These are phyloP conservation scores for Lypha dubia DNA, from an alignment of 2,888 invertebrate species.

Conservation along the genomic window DNA sequence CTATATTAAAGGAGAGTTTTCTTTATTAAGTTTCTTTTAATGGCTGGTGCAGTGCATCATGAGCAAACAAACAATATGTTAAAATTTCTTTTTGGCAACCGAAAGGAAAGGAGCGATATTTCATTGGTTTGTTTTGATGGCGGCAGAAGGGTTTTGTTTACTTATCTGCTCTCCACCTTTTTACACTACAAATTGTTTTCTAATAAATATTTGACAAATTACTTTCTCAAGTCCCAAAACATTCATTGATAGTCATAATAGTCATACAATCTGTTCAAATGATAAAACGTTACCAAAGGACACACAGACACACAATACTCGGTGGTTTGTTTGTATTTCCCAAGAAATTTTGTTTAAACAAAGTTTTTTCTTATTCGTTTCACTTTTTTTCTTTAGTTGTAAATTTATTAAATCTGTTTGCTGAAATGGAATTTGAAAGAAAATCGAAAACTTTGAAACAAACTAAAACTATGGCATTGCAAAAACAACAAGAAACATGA, in stretches of 20 bases:
- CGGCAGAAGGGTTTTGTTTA: not conserved
- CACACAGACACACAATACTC: too few species aligned
- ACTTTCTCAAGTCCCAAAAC: not conserved
- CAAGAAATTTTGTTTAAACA: not conserved
- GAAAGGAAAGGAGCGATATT: too few species aligned
- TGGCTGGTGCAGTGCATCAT: too few species aligned
- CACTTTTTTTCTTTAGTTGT: not conserved
- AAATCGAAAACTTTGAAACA: not conserved
- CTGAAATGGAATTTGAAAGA: not conserved
- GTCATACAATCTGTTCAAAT: not conserved
- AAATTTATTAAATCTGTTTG: conserved; percentile 4
- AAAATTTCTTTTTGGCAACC: too few species aligned
- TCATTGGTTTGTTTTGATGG: too few species aligned
- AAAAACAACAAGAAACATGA: conserved; percentile 5
- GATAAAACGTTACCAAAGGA: not conserved
- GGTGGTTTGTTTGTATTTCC: not conserved
- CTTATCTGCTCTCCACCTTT: not conserved
- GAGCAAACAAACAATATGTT: too few species aligned
- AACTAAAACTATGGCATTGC: not conserved
- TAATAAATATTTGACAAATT: not conserved
- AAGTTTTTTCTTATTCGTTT: conserved; percentile 5
- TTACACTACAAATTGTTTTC: not conserved
- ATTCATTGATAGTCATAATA: not conserved
- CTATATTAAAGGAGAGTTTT: not conserved
- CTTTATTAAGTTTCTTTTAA: not conserved